Conservation (phyloP, 1,140 invertebrate genomes). For the Dreissena rostriformis region DNA sequence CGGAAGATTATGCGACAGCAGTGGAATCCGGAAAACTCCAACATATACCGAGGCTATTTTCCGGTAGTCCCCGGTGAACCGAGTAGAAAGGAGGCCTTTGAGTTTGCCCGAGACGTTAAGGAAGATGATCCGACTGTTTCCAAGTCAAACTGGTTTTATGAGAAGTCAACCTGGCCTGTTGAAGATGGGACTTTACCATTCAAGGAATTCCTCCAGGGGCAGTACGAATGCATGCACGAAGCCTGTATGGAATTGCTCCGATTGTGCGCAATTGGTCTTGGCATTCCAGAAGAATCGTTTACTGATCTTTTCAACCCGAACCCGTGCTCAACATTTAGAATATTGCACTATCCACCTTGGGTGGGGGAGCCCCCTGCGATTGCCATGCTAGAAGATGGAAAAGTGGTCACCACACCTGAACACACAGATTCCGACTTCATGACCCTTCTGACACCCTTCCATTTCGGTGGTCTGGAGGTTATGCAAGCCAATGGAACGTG, state of each 20-base stretch:
- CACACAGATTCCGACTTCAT: conserved; percentile 72
- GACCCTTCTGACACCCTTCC: conserved; percentile 69
- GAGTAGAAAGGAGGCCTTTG: conserved; percentile 57
- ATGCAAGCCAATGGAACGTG: conserved; percentile 58
- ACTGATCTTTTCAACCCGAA: conserved; percentile 61
- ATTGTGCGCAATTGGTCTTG: conserved; percentile 61
- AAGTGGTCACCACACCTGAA: conserved; percentile 63
- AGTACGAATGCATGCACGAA: conserved; percentile 59
- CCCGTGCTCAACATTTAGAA: conserved; percentile 66
- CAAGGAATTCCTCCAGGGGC: conserved; percentile 8
- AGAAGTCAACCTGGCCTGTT: conserved; percentile 30
- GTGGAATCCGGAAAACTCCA: conserved; percentile 57
- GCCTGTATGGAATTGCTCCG: conserved; percentile 67
- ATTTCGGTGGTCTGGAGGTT: conserved; percentile 68
- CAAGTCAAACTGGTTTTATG: conserved; percentile 35
- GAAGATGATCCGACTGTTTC: neutral
- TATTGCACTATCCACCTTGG: conserved; percentile 71
- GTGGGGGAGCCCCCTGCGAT: conserved; percentile 52
- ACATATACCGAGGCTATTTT: conserved; percentile 60
- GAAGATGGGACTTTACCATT: conserved; percentile 36
- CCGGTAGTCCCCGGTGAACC: conserved; percentile 37
- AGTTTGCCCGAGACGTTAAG: conserved; percentile 33
- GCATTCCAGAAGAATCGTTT: conserved; percentile 66
- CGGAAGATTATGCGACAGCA: conserved; percentile 25
- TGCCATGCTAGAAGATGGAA: conserved; percentile 61